Percentiles rank a stretch among this genome's conserved stretches.
Conservation (phyloP, 2,888 invertebrate species). For the Anoplius nigerrimus region DNA sequence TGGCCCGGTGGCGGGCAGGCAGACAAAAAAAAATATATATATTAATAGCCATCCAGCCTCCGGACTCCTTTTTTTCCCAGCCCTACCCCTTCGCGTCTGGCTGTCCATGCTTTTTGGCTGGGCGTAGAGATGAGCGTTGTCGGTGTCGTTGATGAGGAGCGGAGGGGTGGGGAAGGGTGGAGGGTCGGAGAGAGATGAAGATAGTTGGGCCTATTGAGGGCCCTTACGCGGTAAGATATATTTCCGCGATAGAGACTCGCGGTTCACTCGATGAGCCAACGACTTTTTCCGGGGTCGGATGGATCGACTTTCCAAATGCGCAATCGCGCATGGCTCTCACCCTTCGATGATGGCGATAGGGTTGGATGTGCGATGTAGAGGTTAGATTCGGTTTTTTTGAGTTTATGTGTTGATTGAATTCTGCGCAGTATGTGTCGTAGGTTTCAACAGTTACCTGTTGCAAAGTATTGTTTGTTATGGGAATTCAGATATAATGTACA, state of each 20-base stretch:
- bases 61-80: constrained; percentile 51
- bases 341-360: not conserved
- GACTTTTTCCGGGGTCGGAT: constrained; percentile 41
- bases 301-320: constrained; percentile 39
- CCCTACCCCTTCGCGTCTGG: constrained; percentile 6
- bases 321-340: constrained; percentile 28
- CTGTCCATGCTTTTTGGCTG: not conserved
- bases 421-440: no score
- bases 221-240: constrained; percentile 56
- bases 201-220: constrained; percentile 30
- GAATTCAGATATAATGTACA: no score
- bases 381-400: no score
- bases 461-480: no score
- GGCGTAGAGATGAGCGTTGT: no score
- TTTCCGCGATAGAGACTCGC: constrained; percentile 48
- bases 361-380: no score
- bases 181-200: no score
- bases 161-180: no score
- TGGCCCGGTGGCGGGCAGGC: constrained; percentile 57
- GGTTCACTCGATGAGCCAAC: constrained; percentile 35
- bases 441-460: no score
- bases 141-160: no score
- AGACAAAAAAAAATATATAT: constrained; percentile 60
- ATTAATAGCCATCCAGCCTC: constrained; percentile 73
- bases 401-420: no score